Conservation (phyloP, 2,113 vertebrate genomes). For the Pteruthius melanotis region DNA sequence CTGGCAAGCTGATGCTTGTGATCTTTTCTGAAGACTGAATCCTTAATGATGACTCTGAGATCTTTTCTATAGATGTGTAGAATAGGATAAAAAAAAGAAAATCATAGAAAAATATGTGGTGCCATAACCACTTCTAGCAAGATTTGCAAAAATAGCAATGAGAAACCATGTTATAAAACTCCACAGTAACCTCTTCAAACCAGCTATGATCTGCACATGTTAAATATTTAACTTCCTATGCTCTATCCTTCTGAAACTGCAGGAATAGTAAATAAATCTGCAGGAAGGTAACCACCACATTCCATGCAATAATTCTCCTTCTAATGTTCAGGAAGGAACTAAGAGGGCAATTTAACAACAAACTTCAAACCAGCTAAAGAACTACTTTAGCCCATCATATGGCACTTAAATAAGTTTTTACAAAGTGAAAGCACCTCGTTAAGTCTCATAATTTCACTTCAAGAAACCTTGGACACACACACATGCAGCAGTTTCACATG, state of each 20-base stretch:
- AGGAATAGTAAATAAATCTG: too few relatives aligned
- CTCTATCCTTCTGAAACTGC: background rate
- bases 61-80: conserved; percentile 70
- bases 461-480: background rate
- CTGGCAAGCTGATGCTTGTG: conserved; percentile 88
- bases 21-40: conserved; percentile 94
- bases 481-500: background rate
- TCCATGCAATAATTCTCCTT: background rate
- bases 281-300: background rate
- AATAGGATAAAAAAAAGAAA: background rate
- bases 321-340: background rate
- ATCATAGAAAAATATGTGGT: background rate
- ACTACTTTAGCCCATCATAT: background rate
- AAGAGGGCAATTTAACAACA: background rate
- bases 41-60: conserved; percentile 75
- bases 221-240: background rate
- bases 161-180: background rate
- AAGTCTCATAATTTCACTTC: background rate
- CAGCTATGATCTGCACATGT: background rate
- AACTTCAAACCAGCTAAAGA: background rate
- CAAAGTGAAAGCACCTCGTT: background rate
- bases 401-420: background rate
- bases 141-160: background rate
- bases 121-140: background rate
- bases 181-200: background rate